phyloP scores from a whole-genome alignment of 2,797 vertebrate species.

The Cuniculus paca region DNA sequence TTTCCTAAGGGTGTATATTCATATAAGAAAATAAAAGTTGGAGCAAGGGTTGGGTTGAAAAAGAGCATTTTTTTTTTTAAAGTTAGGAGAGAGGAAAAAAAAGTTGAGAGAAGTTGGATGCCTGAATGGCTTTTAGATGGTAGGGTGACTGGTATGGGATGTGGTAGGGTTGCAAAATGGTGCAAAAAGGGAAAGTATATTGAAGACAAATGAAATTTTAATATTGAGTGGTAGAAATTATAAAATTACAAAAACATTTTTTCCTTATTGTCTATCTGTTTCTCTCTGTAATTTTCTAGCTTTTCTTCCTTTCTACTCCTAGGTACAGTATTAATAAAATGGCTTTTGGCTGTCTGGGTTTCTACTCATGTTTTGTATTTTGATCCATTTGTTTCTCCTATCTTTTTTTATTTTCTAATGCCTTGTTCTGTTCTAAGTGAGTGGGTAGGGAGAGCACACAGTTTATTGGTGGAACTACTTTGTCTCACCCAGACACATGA shows the following conservation, averaged over 20 bases:
- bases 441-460: neutral
- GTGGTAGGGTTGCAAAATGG: neutral
- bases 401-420: conserved; percentile 23
- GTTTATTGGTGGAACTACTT: neutral
- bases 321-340: neutral
- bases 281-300: neutral
- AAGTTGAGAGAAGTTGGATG: neutral
- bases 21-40: conserved; percentile 9
- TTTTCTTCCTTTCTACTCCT: neutral
- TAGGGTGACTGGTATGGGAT: neutral
- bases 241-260: conserved; percentile 1
- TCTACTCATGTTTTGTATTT: conserved; percentile 5
- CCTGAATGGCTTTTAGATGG: neutral
- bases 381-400: neutral
- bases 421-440: neutral
- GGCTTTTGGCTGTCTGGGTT: neutral
- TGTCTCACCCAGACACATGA: neutral
- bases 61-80: neutral
- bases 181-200: neutral
- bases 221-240: neutral
- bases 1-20: conserved; percentile 12
- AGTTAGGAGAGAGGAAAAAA: neutral
- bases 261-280: neutral
- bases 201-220: conserved; percentile 49
- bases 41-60: conserved; percentile 15